phyloP scores from a whole-genome alignment of 37 sponge, comb jelly and placozoan genomes.

The Bolinopsis microptera region DNA sequence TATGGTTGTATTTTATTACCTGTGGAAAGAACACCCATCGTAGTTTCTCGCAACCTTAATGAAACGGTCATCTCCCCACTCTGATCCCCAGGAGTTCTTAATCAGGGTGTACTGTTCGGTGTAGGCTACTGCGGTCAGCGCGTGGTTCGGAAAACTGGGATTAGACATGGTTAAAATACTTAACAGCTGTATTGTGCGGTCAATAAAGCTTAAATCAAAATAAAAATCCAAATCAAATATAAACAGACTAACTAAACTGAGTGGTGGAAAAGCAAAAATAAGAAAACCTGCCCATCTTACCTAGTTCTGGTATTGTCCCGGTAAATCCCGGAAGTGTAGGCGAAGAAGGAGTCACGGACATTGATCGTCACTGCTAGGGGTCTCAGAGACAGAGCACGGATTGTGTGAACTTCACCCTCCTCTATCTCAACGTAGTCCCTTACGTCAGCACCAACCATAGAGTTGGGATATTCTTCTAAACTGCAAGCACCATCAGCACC shows the following conservation, averaged over 20 bases:
- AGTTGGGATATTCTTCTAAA: background rate
- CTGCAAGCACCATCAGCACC: background rate
- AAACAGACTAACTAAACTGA: too few relatives aligned
- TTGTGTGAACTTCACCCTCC: background rate
- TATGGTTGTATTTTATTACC: too few relatives aligned
- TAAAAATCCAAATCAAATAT: too few relatives aligned
- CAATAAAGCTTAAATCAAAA: too few relatives aligned
- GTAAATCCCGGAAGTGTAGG: background rate
- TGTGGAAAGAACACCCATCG: background rate
- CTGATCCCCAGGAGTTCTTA: background rate
- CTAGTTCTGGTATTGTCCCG: background rate
- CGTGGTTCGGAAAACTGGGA: background rate
- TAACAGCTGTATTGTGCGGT: too few relatives aligned
- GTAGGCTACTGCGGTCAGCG: background rate
- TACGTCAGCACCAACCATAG: background rate
- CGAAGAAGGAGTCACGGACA: background rate
- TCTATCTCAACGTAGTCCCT: background rate
- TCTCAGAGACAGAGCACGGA: background rate
- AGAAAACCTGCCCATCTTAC: background rate
- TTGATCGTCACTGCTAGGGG: background rate
- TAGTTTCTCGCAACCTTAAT: background rate
- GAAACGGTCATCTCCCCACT: background rate
- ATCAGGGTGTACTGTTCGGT: background rate
- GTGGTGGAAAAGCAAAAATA: background rate
- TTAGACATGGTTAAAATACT: too few relatives aligned